A percentile compares a stretch with the other conserved stretches of the same genome.
Conservation (phyloP, 1,140 invertebrate species). For the Gonatopus flavifemur region DNA sequence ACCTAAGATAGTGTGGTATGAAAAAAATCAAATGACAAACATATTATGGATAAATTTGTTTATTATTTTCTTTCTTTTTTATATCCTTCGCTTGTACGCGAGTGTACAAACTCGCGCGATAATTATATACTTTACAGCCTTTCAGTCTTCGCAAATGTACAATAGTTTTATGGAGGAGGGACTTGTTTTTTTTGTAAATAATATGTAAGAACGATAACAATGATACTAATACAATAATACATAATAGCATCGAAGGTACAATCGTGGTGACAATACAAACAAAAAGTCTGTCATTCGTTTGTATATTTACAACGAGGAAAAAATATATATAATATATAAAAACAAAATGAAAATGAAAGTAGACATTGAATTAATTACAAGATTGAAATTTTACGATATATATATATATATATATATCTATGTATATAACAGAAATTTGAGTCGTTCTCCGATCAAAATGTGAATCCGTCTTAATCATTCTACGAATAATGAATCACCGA, state of each 20-base stretch:
- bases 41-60: slow-evolving; percentile 22
- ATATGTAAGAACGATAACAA: slow-evolving; percentile 44
- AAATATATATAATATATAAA: no score
- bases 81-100: slow-evolving; percentile 25
- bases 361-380: no score
- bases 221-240: slow-evolving; percentile 36
- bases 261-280: slow-evolving; percentile 24
- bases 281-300: no score
- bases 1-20: background rate
- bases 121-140: slow-evolving; percentile 53
- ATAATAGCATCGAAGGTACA: slow-evolving; percentile 28
- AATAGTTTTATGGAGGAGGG: slow-evolving; percentile 35
- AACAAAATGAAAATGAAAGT: no score
- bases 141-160: slow-evolving; percentile 58
- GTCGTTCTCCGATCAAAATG: no score
- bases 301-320: slow-evolving; percentile 22
- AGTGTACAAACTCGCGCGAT: slow-evolving; percentile 29
- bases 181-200: slow-evolving; percentile 35
- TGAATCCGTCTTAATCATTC: no score
- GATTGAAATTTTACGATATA: no score
- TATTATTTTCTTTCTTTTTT: slow-evolving; percentile 37
- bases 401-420: no score
- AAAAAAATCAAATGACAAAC: background rate
- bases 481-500: no score
- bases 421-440: no score